phyloP scores from a whole-genome alignment of 2,888 invertebrate genomes.

The Phyllotreta cruciferae region DNA sequence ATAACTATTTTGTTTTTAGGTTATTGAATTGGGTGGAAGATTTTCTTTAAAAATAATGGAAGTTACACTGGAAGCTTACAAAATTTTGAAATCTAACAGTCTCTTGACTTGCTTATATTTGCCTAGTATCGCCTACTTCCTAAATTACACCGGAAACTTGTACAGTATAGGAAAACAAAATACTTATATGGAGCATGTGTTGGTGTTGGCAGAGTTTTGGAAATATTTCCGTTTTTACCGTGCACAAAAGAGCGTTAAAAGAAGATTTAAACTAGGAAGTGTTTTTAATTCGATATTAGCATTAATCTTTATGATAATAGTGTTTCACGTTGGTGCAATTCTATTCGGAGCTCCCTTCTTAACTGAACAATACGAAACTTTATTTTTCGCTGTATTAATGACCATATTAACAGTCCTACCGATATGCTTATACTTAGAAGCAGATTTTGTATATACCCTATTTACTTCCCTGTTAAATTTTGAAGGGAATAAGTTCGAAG shows the following conservation, averaged over 20 bases:
- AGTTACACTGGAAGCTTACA: slow-evolving; percentile 26
- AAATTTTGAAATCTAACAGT: slow-evolving; percentile 41
- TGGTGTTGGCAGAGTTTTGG: slow-evolving; percentile 62
- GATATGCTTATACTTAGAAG: slow-evolving; percentile 67
- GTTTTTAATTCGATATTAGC: slow-evolving; percentile 62
- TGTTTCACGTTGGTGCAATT: slow-evolving; percentile 69
- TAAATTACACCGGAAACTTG: slow-evolving; percentile 66
- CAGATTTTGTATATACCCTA: slow-evolving; percentile 65
- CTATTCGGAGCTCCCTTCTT: slow-evolving; percentile 74
- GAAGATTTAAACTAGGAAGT: slow-evolving; percentile 42
- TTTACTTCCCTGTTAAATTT: slow-evolving; percentile 64
- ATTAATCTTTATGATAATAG: slow-evolving; percentile 60
- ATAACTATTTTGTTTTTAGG: background rate
- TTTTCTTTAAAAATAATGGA: slow-evolving; percentile 29
- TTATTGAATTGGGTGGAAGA: background rate
- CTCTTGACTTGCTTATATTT: slow-evolving; percentile 69
- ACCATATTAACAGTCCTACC: slow-evolving; percentile 71
- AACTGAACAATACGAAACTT: slow-evolving; percentile 70
- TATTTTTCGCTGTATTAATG: slow-evolving; percentile 70
- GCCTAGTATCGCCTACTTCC: slow-evolving; percentile 64
- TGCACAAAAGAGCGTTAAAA: slow-evolving; percentile 50
- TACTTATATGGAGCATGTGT: slow-evolving; percentile 53
- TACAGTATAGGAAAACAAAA: slow-evolving; percentile 67
- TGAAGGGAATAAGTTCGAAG: slow-evolving; percentile 63
- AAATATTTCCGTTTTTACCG: slow-evolving; percentile 56